Evolutionary conservation across 1,140 invertebrate genomes (phyloP).

Genomic region (Radopholus similis): DNA sequence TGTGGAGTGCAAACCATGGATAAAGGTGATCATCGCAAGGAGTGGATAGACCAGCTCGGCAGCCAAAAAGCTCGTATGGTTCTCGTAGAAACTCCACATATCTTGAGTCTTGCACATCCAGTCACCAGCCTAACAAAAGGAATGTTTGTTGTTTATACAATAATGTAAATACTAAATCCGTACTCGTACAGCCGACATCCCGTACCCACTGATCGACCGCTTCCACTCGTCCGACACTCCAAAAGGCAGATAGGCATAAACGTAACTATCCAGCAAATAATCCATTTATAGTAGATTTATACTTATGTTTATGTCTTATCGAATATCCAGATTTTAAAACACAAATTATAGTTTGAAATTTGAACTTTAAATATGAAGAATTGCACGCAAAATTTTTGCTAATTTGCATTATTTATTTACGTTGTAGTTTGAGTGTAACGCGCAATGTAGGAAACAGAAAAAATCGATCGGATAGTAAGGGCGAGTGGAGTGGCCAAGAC

Average conservation of each 20-base stretch:
- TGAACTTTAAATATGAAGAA: too few relatives aligned
- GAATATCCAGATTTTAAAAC: too few relatives aligned
- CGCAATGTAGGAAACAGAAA: too few relatives aligned
- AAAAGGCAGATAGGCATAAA: conserved; percentile 50
- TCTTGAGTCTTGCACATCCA: conserved; percentile 62
- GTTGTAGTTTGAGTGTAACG: too few relatives aligned
- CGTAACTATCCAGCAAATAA: conserved; percentile 44
- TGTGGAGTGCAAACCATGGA: conserved; percentile 60
- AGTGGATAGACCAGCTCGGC: conserved; percentile 61
- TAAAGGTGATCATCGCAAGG: conserved; percentile 60
- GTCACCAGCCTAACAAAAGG: conserved; percentile 58
- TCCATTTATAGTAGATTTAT: too few relatives aligned
- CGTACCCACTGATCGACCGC: conserved; percentile 35
- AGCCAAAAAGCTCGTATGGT: conserved; percentile 61
- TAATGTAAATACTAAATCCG: too few relatives aligned
- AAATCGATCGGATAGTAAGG: too few relatives aligned
- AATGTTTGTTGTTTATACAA: conserved; percentile 13
- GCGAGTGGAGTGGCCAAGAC: too few relatives aligned
- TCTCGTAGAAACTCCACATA: conserved; percentile 60
- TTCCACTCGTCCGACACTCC: conserved; percentile 38
- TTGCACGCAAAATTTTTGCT: too few relatives aligned
- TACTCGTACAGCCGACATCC: conserved; percentile 39
- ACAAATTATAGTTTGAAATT: too few relatives aligned
- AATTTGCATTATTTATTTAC: too few relatives aligned
- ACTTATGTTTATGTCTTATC: too few relatives aligned